phyloP scores from a whole-genome alignment of 1,140 invertebrate genomes.

The Drosophila rhopaloa region DNA sequence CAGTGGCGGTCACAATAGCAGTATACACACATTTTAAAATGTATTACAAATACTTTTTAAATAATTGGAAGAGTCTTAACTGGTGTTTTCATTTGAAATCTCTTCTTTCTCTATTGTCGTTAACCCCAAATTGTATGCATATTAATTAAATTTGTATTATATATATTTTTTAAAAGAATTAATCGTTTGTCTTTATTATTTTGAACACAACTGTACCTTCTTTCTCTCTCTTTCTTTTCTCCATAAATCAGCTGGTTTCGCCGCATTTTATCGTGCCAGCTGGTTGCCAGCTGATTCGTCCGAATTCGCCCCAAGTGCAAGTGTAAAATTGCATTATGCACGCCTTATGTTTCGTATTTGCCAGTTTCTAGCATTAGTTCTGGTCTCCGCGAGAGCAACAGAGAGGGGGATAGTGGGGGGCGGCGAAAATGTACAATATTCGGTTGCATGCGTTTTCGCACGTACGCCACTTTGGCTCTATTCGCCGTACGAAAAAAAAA shows the following conservation, averaged over 20 bases:
- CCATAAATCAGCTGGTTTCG: constrained; percentile 5
- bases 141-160: no score
- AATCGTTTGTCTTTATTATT: not conserved
- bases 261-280: constrained; percentile 9
- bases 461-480: constrained; percentile 74
- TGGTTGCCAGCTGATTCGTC: constrained; percentile 27
- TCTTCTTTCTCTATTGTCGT: no score
- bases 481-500: constrained; percentile 47
- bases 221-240: constrained; percentile 1
- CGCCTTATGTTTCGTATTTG: constrained; percentile 12
- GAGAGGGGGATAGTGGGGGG: constrained; percentile 8
- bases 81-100: no score
- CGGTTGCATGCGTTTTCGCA: constrained; percentile 83
- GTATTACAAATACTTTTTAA: not conserved
- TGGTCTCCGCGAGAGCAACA: constrained; percentile 16
- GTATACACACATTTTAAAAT: not conserved
- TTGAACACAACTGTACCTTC: constrained; percentile 2
- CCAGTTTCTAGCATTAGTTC: constrained; percentile 42
- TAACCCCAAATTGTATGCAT: no score
- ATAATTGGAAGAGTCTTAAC: no score
- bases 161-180: not conserved
- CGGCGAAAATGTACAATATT: constrained; percentile 55
- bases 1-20: not conserved
- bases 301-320: constrained; percentile 27
- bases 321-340: constrained; percentile 21